Evolutionary conservation across 2,888 invertebrate genomes (phyloP).

Genomic region (Mylabris sibirica): DNA sequence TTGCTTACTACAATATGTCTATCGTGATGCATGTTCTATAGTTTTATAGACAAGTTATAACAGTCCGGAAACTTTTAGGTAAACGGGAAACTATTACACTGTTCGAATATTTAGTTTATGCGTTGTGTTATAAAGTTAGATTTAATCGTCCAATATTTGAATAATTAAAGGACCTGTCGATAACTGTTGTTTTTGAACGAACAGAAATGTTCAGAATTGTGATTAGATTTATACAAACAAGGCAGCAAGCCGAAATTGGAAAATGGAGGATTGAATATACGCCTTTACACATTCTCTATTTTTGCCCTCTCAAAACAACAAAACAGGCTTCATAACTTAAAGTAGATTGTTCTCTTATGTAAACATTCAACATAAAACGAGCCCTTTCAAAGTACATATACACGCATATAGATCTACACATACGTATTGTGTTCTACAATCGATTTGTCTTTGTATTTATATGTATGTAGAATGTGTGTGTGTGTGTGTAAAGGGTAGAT

Average conservation of each 20-base stretch:
- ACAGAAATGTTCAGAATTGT: constrained; percentile 23
- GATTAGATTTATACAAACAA: constrained; percentile 30
- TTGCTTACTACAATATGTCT: too few species aligned
- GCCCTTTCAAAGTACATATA: background rate
- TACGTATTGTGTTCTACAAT: background rate
- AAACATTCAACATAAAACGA: constrained; percentile 5
- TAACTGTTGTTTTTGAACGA: background rate
- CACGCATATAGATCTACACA: background rate
- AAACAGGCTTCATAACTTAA: constrained; percentile 5
- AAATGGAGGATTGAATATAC: background rate
- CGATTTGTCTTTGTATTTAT: background rate
- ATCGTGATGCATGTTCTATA: background rate
- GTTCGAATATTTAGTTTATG: too few species aligned
- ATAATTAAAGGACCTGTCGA: background rate
- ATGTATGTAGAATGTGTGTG: background rate
- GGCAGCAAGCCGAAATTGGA: background rate
- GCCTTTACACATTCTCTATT: background rate
- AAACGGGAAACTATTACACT: too few species aligned
- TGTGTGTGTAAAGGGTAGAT: background rate
- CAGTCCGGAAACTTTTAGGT: too few species aligned
- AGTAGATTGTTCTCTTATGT: constrained; percentile 9
- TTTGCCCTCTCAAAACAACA: background rate
- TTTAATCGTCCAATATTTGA: background rate
- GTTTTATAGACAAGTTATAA: too few species aligned
- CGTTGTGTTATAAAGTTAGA: background rate